Base-by-base conservation (phyloP, 2,113 vertebrate species). In the Orcinus orca region DNA sequence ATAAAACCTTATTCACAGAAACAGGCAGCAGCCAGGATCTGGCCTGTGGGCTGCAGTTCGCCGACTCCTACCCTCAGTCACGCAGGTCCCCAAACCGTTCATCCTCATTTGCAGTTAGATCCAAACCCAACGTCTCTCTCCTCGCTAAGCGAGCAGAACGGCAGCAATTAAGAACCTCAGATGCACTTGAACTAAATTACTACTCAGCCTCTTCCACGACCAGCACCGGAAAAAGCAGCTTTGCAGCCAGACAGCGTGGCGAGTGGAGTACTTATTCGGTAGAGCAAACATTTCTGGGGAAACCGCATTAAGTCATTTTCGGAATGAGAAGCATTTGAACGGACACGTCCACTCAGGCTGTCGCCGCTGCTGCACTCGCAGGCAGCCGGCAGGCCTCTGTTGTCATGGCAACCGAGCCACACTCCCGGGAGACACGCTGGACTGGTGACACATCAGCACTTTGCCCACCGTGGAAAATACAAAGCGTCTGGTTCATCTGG, bases 11-110 rank as follows among this genome's bases (percentile, higher is more conserved):
- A 4, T 3, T 60, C 4, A 25, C 26, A 5, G 8, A 12, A 12
- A 3, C 29, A 12, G 47, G 36, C 53, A 13, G 44, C 20, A 9
- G 58, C 50, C 13, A 6, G 60, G 20, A 15, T 5, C 0, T 2
- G 81, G 60, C 38, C 26, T 0, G 31, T 0, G 21, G 67, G 11
- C 41, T 55, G 47, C 0, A 1, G 3, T 62, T 0, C 8, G 63
- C 44, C 50, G 17, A 1, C 50, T 41, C 5, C 1, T 3, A 10
- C 25, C 41, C 62, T 5, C 0, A 0, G 6, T 18, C 38, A 31
- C 1, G 4, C 33, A 44, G 53, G 26, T 26, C 21, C 47, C 36
- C 62, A 6, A 60, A 73, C 21, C 67, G 26, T 9, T 26, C 31
- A 31, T 17, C 74, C 33, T 26, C 74, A 60, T 21, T n/a, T 29